These are phyloP conservation scores for Psix sp. DNA, from an alignment of 1,140 invertebrate genomes.

Conservation along the genomic window DNA sequence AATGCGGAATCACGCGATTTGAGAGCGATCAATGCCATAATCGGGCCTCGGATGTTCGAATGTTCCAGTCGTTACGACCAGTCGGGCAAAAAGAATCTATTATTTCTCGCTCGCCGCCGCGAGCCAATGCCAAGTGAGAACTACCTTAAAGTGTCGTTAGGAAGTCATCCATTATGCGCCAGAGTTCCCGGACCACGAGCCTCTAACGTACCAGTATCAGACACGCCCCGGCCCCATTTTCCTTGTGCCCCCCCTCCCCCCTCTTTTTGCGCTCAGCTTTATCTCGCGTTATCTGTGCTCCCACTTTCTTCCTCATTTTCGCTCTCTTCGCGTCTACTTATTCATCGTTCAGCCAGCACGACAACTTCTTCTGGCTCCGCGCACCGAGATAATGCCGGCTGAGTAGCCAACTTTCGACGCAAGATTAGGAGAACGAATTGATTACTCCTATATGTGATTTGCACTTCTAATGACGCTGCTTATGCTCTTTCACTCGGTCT, in stretches of 20 bases:
- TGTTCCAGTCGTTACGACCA: slow-evolving; percentile 63
- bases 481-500: no score
- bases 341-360: slow-evolving; percentile 49
- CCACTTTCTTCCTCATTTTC: slow-evolving; percentile 14
- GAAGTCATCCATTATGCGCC: slow-evolving; percentile 73
- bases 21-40: slow-evolving; percentile 28
- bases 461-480: no score
- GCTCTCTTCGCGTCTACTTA: slow-evolving; percentile 42
- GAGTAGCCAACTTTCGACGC: slow-evolving; percentile 20
- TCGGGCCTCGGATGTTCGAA: slow-evolving; percentile 55
- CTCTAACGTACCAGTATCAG: slow-evolving; percentile 63
- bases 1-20: slow-evolving; percentile 21
- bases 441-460: no score
- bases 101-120: slow-evolving; percentile 63
- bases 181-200: slow-evolving; percentile 66
- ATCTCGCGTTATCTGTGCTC: slow-evolving; percentile 19
- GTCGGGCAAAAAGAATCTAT: slow-evolving; percentile 67
- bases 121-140: slow-evolving; percentile 62
- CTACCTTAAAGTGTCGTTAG: slow-evolving; percentile 74
- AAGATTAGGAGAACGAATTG: no score
- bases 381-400: slow-evolving; percentile 25
- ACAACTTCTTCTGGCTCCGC: slow-evolving; percentile 36
- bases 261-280: slow-evolving; percentile 1
- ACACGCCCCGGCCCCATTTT: slow-evolving; percentile 55
- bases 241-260: slow-evolving; percentile 2